Conservation (phyloP, 2,113 vertebrate genomes). For the Zapus hudsonius region DNA sequence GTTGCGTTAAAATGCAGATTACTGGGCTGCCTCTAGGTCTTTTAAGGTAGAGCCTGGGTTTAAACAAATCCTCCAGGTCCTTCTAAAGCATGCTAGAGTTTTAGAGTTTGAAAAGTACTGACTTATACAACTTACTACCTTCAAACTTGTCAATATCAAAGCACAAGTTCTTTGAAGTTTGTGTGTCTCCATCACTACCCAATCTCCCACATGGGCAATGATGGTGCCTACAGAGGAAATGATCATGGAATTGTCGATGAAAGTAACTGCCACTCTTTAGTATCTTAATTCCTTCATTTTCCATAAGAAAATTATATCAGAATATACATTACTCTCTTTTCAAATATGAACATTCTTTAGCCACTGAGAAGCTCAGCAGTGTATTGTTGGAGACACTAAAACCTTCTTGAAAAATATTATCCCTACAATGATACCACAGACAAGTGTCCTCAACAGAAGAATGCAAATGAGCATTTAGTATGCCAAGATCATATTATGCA, state of each 20-base stretch:
- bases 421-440: slow-evolving; percentile 69
- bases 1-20: slow-evolving; percentile 40
- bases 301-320: slow-evolving; percentile 21
- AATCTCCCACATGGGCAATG: background rate
- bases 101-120: background rate
- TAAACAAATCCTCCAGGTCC: slow-evolving; percentile 8
- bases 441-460: slow-evolving; percentile 68
- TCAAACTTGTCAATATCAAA: background rate
- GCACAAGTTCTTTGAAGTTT: background rate
- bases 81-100: slow-evolving; percentile 23
- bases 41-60: slow-evolving; percentile 41
- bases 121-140: background rate
- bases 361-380: slow-evolving; percentile 57
- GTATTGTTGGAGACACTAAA: slow-evolving; percentile 63
- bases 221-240: background rate
- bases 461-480: slow-evolving; percentile 72
- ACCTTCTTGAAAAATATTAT: slow-evolving; percentile 67
- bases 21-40: background rate
- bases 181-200: background rate
- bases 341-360: slow-evolving; percentile 53
- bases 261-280: slow-evolving; percentile 23
- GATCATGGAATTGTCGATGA: background rate
- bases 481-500: slow-evolving; percentile 67
- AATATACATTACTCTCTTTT: slow-evolving; percentile 18
- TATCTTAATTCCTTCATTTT: slow-evolving; percentile 39